These are phyloP conservation scores for Anthrax anthrax DNA, from an alignment of 2,888 invertebrate species.

Conservation along the genomic window DNA sequence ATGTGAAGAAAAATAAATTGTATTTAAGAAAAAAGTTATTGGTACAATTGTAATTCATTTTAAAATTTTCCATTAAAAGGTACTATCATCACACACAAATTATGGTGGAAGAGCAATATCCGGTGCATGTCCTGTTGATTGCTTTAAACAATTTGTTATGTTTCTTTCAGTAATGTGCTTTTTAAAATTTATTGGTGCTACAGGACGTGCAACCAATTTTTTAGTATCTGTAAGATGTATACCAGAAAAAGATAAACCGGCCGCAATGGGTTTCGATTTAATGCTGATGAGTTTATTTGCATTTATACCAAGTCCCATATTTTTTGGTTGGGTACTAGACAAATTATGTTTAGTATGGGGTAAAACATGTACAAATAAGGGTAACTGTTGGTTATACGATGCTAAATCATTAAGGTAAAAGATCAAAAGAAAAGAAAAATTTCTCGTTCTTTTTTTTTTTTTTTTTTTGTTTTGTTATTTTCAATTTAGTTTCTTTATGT, in stretches of 20 bases:
- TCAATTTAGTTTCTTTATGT: background rate
- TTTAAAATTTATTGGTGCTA: constrained; percentile 43
- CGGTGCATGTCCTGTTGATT: constrained; percentile 44
- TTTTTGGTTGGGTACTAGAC: constrained; percentile 55
- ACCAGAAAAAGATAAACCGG: constrained; percentile 56
- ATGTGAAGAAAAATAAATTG: no score
- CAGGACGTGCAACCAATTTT: constrained; percentile 48
- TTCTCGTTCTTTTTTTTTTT: no score
- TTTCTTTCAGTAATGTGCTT: constrained; percentile 42
- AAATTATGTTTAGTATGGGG: constrained; percentile 57
- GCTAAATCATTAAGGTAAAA: constrained; percentile 39
- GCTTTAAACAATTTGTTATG: constrained; percentile 40
- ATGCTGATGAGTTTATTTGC: constrained; percentile 55
- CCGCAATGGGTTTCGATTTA: constrained; percentile 55
- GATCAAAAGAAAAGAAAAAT: no score
- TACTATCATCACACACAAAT: background rate
- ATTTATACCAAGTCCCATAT: constrained; percentile 61
- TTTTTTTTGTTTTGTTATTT: background rate
- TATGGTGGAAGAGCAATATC: constrained; percentile 34
- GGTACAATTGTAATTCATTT: background rate
- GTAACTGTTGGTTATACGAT: constrained; percentile 63
- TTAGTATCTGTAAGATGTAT: constrained; percentile 50
- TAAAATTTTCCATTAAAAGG: background rate
- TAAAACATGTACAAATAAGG: constrained; percentile 49
- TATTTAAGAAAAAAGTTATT: no score